Evolutionary conservation across 2,113 vertebrate species (phyloP), one percentile per base, ranked within the genome.

Genomic region (Hippoglossus stenolepis): DNA sequence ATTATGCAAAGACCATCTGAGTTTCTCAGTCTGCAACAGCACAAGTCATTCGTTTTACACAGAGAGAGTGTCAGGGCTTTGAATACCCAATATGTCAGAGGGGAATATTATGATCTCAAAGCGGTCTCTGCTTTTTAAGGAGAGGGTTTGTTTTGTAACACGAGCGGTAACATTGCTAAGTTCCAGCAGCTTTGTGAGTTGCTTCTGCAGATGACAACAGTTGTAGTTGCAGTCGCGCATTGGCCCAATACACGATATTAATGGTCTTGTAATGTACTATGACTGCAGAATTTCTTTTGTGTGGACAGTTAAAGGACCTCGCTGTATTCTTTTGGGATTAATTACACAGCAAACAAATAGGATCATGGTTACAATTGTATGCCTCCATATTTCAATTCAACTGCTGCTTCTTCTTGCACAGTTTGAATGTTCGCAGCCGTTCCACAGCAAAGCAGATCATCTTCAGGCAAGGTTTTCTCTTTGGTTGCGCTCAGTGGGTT

Each of bases 1-100:
- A 90, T 92, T 91, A 88, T 90, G 78, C 73, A 65, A 68, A 78
- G 72, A 61, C 81, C 20, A 53, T 70, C 24, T 68, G 85, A 82
- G 61, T 54, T 60, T 75, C 72, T 65, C 56, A 51, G 54, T 62
- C 65, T 87, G 70, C 43, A 47, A 77, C 47, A 80, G 79, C 63
- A 76, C 56, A 85, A 76, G 70, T 73, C 45, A 86, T 79, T 68
- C 66, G 82, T 87, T 89, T 78, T 87, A 90, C 67, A 85, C 4
- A 38, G 35, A 38, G 35, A 67, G 71, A 59, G 68, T 62, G 49
- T 73, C 51, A 3, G 51, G 0, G 20, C 54, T 86, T 88, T 85
- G 59, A 88, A 82, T 82, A 60, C 65, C 56, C 56, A 12, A 83
- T 82, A 83, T 86, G 81, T 86, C 80, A 71, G n/a, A 70, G 15